phyloP scores from a whole-genome alignment of 2,888 invertebrate genomes.

The Frankliniella fusca region DNA sequence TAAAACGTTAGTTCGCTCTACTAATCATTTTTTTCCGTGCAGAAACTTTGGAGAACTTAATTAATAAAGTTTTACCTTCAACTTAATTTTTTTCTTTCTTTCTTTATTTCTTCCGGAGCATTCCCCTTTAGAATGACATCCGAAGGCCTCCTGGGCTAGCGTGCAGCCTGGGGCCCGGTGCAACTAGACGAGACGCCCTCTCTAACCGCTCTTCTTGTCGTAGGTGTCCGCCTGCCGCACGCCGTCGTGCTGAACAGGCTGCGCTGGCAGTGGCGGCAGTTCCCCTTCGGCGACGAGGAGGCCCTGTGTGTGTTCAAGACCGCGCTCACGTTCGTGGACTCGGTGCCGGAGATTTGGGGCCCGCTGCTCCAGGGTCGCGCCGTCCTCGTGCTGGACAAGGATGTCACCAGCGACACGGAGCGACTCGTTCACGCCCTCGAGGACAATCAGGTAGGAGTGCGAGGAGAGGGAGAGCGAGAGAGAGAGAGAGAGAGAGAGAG shows the following conservation, averaged over 20 bases:
- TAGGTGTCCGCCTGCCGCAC: conserved; percentile 76
- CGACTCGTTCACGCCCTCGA: conserved; percentile 64
- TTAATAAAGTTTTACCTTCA: neutral
- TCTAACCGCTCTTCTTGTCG: conserved; percentile 33
- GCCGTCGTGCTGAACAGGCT: conserved; percentile 74
- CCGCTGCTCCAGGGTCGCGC: conserved; percentile 68
- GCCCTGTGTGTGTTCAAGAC: conserved; percentile 81
- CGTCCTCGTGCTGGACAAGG: conserved; percentile 68
- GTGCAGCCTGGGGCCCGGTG: neutral
- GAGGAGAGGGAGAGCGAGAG: no score
- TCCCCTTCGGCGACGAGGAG: conserved; percentile 68
- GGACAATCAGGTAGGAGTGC: conserved; percentile 42
- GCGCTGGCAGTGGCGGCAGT: conserved; percentile 80
- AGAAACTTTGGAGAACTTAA: neutral
- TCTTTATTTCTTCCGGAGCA: no score
- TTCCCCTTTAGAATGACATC: no score
- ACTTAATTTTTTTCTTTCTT: no score
- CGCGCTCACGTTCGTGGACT: conserved; percentile 85
- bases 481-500: no score
- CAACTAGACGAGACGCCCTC: neutral
- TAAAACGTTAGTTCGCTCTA: no score
- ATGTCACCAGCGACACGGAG: conserved; percentile 72
- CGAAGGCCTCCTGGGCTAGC: no score
- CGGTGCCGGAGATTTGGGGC: conserved; percentile 83
- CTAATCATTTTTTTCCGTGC: no score